Evolutionary conservation across 2,888 invertebrate genomes (phyloP).

Genomic region (Catocala sponsa): DNA sequence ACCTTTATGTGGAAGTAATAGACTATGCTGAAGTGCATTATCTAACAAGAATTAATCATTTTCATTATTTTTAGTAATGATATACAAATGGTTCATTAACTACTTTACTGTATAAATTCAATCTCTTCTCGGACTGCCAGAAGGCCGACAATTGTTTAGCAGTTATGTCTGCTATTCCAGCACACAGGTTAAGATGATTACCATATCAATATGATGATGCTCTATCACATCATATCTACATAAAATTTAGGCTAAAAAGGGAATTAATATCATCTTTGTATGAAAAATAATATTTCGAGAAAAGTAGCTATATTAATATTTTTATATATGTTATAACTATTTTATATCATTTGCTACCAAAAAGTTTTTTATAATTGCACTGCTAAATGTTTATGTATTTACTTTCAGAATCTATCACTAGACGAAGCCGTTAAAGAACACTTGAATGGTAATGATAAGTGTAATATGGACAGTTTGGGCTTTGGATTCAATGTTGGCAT

Average conservation of each 20-base stretch:
- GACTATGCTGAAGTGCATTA: not conserved
- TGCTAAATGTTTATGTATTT: not conserved
- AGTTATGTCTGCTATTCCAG: too few species aligned
- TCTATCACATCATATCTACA: too few species aligned
- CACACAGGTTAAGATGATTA: too few species aligned
- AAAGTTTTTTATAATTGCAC: not conserved
- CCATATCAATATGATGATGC: too few species aligned
- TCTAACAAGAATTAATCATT: not conserved
- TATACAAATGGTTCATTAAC: not conserved
- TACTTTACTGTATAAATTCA: too few species aligned
- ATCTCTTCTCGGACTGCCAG: too few species aligned
- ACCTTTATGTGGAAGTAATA: not conserved
- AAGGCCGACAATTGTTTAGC: too few species aligned
- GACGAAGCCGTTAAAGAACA: constrained; percentile 74
- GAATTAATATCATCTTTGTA: too few species aligned
- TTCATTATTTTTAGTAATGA: not conserved
- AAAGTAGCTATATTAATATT: too few species aligned
- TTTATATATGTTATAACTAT: too few species aligned
- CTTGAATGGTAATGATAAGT: constrained; percentile 81
- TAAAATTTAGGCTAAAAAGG: too few species aligned
- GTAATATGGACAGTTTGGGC: constrained; percentile 79
- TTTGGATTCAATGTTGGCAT: constrained; percentile 81
- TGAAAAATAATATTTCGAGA: too few species aligned
- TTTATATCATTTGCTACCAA: not conserved
- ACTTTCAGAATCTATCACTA: constrained; percentile 77